Evolutionary conservation across 1,140 invertebrate species (phyloP).

Genomic region (Caenorhabditis remanei): DNA sequence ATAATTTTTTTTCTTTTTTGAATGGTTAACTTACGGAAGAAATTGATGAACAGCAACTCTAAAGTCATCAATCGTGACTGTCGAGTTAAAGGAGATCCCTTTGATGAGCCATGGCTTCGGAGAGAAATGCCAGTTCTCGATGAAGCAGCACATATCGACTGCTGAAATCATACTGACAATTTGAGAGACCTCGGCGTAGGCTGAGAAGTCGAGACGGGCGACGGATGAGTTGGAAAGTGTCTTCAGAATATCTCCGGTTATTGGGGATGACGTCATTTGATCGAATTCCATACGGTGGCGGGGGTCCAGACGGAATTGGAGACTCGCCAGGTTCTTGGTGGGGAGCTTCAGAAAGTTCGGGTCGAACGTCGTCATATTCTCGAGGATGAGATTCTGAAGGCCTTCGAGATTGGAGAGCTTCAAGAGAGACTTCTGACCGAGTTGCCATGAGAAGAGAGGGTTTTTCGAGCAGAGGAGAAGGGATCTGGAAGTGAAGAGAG

Average conservation of each 20-base stretch:
- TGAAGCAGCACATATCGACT: constrained; percentile 29
- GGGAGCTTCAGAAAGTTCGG: background rate
- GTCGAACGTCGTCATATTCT: constrained; percentile 44
- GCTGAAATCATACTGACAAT: background rate
- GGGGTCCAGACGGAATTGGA: constrained; percentile 21
- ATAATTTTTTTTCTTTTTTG: background rate
- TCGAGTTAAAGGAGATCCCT: constrained; percentile 24
- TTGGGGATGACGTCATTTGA: background rate
- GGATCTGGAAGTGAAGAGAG: background rate
- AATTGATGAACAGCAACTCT: background rate
- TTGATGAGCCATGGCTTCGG: constrained; percentile 36
- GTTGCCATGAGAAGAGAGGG: constrained; percentile 2
- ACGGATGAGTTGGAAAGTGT: background rate
- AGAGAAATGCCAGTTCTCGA: constrained; percentile 17
- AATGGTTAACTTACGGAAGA: background rate
- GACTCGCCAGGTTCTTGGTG: background rate
- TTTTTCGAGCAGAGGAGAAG: constrained; percentile 8
- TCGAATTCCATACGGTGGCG: constrained; percentile 10
- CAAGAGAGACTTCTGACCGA: constrained; percentile 4
- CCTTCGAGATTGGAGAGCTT: background rate
- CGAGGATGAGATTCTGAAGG: constrained; percentile 20
- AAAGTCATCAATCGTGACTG: constrained; percentile 17
- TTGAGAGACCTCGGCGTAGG: constrained; percentile 16
- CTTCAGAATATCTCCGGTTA: constrained; percentile 4
- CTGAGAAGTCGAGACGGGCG: constrained; percentile 4